These are phyloP conservation scores for Leptopilina clavipes DNA, from an alignment of 1,140 invertebrate species.

Conservation along the genomic window DNA sequence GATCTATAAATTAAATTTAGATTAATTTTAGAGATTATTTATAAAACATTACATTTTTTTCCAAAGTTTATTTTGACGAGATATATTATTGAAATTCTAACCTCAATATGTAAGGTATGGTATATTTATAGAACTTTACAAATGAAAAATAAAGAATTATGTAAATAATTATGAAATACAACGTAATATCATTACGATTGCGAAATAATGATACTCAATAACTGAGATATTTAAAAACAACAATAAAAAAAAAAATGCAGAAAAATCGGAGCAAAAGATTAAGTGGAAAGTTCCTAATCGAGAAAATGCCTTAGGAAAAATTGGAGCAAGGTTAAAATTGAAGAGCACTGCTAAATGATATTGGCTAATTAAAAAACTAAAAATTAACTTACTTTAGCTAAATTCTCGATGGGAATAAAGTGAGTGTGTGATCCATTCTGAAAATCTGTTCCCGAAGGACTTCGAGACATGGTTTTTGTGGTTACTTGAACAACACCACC, in stretches of 20 bases:
- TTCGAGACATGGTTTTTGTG: constrained; percentile 74
- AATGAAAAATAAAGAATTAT: not conserved
- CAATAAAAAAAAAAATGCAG: constrained; percentile 1
- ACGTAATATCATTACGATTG: constrained; percentile 36
- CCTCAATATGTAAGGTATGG: not conserved
- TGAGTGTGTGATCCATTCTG: constrained; percentile 77
- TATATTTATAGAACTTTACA: not conserved
- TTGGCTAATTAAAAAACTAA: constrained; percentile 47
- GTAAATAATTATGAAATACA: constrained; percentile 21
- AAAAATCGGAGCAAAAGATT: not conserved
- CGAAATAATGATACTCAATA: constrained; percentile 46
- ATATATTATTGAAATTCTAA: constrained; percentile 41
- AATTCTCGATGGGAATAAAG: constrained; percentile 81
- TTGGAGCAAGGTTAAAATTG: constrained; percentile 21
- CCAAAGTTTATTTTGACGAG: too few species aligned
- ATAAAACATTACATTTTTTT: too few species aligned
- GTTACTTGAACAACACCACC: constrained; percentile 56
- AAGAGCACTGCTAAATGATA: constrained; percentile 34
- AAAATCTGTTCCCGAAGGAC: constrained; percentile 78
- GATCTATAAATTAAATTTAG: too few species aligned
- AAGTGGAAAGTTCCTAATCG: constrained; percentile 31
- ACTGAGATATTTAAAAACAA: not conserved
- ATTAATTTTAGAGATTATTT: too few species aligned
- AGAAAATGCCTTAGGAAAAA: constrained; percentile 6
- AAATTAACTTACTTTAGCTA: constrained; percentile 78